Evolutionary conservation across 2,888 invertebrate species (phyloP).

Genomic region (Ptychoptera albimana): DNA sequence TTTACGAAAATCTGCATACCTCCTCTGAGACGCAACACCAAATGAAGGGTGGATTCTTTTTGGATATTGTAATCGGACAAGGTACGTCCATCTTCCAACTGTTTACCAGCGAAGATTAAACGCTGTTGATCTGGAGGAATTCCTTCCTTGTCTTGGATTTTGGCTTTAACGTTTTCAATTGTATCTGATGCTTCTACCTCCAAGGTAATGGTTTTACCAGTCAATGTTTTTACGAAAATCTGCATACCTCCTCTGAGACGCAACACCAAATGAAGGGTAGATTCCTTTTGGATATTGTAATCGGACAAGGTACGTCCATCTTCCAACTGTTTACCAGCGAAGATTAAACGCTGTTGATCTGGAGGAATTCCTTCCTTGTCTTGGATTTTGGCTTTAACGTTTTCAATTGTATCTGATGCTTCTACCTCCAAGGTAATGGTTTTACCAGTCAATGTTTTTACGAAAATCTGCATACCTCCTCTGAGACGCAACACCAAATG

Average conservation of each 20-base stretch:
- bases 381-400: slow-evolving; percentile 87
- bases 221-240: slow-evolving; percentile 91
- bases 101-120: slow-evolving; percentile 88
- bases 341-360: slow-evolving; percentile 80
- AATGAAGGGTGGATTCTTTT: slow-evolving; percentile 80
- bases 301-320: slow-evolving; percentile 86
- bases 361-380: slow-evolving; percentile 86
- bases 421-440: slow-evolving; percentile 87
- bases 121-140: slow-evolving; percentile 77
- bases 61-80: slow-evolving; percentile 91
- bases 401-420: slow-evolving; percentile 85
- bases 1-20: slow-evolving; percentile 99
- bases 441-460: slow-evolving; percentile 86
- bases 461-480: slow-evolving; percentile 96
- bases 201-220: slow-evolving; percentile 88
- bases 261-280: slow-evolving; percentile 85
- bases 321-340: slow-evolving; percentile 87
- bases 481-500: slow-evolving; percentile 87
- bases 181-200: slow-evolving; percentile 88
- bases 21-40: slow-evolving; percentile 79
- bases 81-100: slow-evolving; percentile 87
- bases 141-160: slow-evolving; percentile 83
- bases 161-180: slow-evolving; percentile 89
- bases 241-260: slow-evolving; percentile 94
- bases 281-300: slow-evolving; percentile 90